Evolutionary conservation across 2,113 vertebrate genomes (phyloP), one percentile per base, ranked within the genome.

Genomic region (Thermophis baileyi): DNA sequence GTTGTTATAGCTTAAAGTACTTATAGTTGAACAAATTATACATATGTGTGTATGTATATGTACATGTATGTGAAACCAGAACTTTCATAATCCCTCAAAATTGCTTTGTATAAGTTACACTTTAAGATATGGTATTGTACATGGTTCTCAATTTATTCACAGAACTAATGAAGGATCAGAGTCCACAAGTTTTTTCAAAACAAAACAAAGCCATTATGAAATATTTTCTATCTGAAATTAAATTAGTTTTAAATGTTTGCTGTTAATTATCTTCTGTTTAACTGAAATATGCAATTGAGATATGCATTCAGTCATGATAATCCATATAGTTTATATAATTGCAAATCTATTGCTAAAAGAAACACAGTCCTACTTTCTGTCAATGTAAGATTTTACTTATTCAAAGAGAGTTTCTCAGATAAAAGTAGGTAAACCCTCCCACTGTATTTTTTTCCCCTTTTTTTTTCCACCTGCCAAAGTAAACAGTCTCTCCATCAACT

Each of bases 401-500:
- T 89, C 16, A 35, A 69, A 91, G 91, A 90, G 27, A 92, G 20
- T 0, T 0, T 0, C 35, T 35, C 74, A 22, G 85, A 44, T 12
- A 1, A 94, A 18, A 91, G 88, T 11, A 88, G 25, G 86, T n/a
- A 51, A 89, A 53, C 18, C 44, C 14, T 53, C 22, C 30, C 55
- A 92, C 44, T 7, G 1, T 81, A 25, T 57, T 25, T 91, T 81
- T 63, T 6, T n/a, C n/a, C 27, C 49, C 3, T 40, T 46, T 20
- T n/a, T 87, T 92, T 89, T 93, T 53, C 90, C 87, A 91, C 85
- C n/a, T 89, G 46, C 44, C 53, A 93, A 94, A 60, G 88, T 86
- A 92, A 92, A 89, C 96, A 92, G 90, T 94, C 27, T 44, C 55
- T 55, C 87, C 93, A 94, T 96, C 86, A 89, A 95, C 81, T 93